Conservation (phyloP, 2,113 vertebrate species). For the Bufo gargarizans region DNA sequence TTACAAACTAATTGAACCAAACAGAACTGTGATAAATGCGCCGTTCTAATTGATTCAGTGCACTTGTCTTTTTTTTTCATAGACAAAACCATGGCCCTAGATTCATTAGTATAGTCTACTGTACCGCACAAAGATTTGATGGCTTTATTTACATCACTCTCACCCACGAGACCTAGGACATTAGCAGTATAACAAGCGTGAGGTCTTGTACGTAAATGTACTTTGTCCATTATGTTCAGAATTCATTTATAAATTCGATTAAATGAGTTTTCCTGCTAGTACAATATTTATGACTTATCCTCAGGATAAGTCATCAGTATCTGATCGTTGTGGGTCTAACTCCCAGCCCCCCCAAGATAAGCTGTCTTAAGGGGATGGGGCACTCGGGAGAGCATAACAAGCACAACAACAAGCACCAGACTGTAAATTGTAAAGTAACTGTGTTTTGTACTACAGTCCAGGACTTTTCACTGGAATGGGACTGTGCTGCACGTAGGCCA, state of each 20-base stretch:
- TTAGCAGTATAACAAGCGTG: background rate
- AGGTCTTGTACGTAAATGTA: background rate
- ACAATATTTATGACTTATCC: too few relatives aligned
- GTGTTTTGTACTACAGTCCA: too few relatives aligned
- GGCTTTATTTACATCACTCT: conserved; percentile 28
- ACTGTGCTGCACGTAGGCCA: too few relatives aligned
- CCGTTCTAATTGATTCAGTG: background rate
- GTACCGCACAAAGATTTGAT: conserved; percentile 6
- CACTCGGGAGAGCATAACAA: too few relatives aligned
- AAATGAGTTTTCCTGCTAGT: too few relatives aligned
- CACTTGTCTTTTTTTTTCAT: background rate
- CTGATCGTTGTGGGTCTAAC: too few relatives aligned
- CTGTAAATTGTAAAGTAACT: too few relatives aligned
- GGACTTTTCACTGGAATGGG: too few relatives aligned
- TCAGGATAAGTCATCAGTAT: too few relatives aligned
- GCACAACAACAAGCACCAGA: too few relatives aligned
- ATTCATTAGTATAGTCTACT: conserved; percentile 39
- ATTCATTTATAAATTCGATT: background rate
- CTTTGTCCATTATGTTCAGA: background rate
- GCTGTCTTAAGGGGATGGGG: too few relatives aligned
- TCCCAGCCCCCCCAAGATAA: too few relatives aligned
- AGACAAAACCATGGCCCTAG: background rate
- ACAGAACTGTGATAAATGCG: conserved; percentile 44
- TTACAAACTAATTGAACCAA: conserved; percentile 47
- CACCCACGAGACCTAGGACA: background rate